phyloP scores from a whole-genome alignment of 2,888 invertebrate species.

The Epistrophe grossulariae region DNA sequence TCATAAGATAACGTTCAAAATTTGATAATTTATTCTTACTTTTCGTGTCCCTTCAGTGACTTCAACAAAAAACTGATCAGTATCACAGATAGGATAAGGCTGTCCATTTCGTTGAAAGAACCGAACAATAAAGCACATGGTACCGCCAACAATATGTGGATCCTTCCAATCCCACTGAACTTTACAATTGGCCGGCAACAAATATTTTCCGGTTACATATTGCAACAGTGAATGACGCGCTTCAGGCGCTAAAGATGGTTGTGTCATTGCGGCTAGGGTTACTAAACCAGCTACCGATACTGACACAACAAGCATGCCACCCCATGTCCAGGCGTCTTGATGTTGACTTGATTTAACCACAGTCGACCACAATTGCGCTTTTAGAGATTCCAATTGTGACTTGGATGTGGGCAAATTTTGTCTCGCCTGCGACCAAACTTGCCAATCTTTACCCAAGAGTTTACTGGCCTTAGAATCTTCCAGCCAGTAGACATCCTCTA shows the following conservation, averaged over 20 bases:
- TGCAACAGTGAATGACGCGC: slow-evolving; percentile 95
- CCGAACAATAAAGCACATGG: slow-evolving; percentile 95
- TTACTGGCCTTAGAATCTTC: slow-evolving; percentile 92
- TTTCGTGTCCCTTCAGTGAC: slow-evolving; percentile 93
- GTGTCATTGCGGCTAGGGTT: slow-evolving; percentile 95
- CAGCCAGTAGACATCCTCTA: slow-evolving; percentile 96
- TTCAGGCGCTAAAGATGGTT: slow-evolving; percentile 94
- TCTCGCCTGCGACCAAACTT: slow-evolving; percentile 91
- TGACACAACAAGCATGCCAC: slow-evolving; percentile 95
- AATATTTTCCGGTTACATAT: slow-evolving; percentile 96
- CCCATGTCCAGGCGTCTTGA: slow-evolving; percentile 96
- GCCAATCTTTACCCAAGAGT: slow-evolving; percentile 91
- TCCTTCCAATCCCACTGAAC: slow-evolving; percentile 95
- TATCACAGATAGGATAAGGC: slow-evolving; percentile 97
- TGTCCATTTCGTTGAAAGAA: slow-evolving; percentile 97
- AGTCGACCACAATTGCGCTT: slow-evolving; percentile 93
- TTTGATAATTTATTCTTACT: slow-evolving; percentile 83
- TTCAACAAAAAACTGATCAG: slow-evolving; percentile 94
- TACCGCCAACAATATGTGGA: slow-evolving; percentile 94
- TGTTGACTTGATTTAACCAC: slow-evolving; percentile 94
- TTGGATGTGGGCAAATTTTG: slow-evolving; percentile 93
- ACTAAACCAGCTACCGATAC: slow-evolving; percentile 95
- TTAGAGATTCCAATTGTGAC: slow-evolving; percentile 90
- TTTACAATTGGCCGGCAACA: slow-evolving; percentile 93
- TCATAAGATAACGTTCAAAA: neutral